Percentiles rank a stretch among this genome's conserved stretches.
phyloP scores from a whole-genome alignment of 2,888 invertebrate genomes.

The Strigamia transsilvanica region DNA sequence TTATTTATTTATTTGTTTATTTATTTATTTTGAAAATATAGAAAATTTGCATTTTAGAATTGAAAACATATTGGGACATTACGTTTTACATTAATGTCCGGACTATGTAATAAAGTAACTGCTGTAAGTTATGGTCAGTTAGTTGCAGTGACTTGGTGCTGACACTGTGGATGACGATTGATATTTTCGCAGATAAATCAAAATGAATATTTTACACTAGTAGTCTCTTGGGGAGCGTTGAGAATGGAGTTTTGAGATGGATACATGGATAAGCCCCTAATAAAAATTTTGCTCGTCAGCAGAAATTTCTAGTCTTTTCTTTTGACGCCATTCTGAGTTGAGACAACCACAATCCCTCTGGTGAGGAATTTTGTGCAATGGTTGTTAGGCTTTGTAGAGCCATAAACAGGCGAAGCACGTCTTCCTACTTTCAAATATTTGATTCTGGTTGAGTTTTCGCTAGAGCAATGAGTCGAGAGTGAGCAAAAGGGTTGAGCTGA shows the following conservation, averaged over 20 bases:
- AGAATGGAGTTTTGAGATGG: constrained; percentile 5
- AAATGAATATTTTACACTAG: constrained; percentile 26
- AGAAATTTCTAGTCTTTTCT: constrained; percentile 36
- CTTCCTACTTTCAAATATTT: constrained; percentile 34
- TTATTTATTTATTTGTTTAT: background rate
- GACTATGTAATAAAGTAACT: no score
- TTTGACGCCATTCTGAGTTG: constrained; percentile 27
- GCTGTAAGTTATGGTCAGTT: no score
- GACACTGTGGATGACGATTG: constrained; percentile 30
- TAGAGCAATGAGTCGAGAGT: constrained; percentile 38
- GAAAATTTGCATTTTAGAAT: no score
- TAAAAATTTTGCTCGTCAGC: constrained; percentile 33
- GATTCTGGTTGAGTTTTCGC: constrained; percentile 43
- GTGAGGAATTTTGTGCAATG: constrained; percentile 38
- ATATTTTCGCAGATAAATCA: constrained; percentile 26
- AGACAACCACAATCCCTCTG: constrained; percentile 48
- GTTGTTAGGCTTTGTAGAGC: constrained; percentile 33
- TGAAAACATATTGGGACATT: background rate
- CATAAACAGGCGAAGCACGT: constrained; percentile 46
- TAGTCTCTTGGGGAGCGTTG: background rate
- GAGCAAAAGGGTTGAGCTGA: constrained; percentile 39
- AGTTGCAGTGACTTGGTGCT: background rate
- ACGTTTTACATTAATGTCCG: background rate
- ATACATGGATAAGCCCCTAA: constrained; percentile 48
- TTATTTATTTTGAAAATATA: no score